These are phyloP conservation scores for Apomyelois bistriatella DNA, from an alignment of 2,888 invertebrate genomes.

Conservation along the genomic window DNA sequence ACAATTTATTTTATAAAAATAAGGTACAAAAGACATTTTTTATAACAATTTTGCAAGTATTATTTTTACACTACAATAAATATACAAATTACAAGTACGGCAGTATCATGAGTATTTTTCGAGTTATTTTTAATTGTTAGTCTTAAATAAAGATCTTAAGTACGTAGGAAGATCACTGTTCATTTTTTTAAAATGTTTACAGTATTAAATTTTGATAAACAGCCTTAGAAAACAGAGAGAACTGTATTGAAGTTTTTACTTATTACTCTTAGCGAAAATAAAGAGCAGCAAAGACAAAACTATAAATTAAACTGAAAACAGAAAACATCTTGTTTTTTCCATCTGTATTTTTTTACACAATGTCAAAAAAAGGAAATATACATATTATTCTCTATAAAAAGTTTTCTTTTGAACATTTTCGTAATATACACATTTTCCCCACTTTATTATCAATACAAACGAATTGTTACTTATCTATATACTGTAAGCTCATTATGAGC, in stretches of 20 bases:
- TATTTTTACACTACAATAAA: constrained; percentile 29
- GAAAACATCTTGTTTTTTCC: too few species aligned
- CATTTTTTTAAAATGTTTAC: too few species aligned
- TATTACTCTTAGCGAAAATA: too few species aligned
- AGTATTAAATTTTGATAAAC: neutral
- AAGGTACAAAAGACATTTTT: constrained; percentile 63
- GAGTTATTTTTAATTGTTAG: constrained; percentile 13
- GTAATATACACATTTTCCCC: too few species aligned
- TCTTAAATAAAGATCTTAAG: neutral
- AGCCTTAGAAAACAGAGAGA: neutral
- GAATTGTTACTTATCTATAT: too few species aligned
- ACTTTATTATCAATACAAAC: too few species aligned
- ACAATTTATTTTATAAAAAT: constrained; percentile 31
- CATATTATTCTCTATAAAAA: too few species aligned
- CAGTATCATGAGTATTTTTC: constrained; percentile 42
- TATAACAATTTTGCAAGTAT: constrained; percentile 24
- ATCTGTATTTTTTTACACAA: too few species aligned
- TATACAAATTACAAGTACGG: constrained; percentile 35
- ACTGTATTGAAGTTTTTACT: neutral
- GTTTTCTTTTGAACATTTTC: neutral
- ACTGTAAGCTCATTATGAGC: constrained; percentile 8
- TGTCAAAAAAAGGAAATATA: too few species aligned
- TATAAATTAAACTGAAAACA: too few species aligned
- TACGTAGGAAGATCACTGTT: neutral
- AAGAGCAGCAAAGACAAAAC: too few species aligned